Evolutionary conservation across 2,113 vertebrate genomes (phyloP).

Genomic region (Melanerpes formicivorus): DNA sequence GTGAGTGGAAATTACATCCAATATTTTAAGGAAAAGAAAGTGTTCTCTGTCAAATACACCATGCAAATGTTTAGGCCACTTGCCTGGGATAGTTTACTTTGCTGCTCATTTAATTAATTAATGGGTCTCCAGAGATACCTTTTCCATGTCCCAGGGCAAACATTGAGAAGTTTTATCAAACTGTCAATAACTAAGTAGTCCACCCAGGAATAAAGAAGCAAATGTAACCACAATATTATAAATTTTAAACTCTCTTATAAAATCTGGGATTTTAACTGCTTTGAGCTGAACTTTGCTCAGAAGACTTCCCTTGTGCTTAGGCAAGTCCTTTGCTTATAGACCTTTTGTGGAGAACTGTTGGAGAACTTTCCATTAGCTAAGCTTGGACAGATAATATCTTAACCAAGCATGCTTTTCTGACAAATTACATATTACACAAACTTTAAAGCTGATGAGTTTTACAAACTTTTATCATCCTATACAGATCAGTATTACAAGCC

Average conservation of each 20-base stretch:
- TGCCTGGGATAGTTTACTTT: not conserved
- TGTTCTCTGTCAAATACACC: not conserved
- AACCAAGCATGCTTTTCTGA: not conserved
- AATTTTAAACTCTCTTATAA: not conserved
- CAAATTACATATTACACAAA: not conserved
- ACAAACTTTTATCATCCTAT: not conserved
- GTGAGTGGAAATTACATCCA: not conserved
- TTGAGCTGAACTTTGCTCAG: not conserved
- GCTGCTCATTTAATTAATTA: not conserved
- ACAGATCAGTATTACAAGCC: not conserved
- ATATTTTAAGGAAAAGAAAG: not conserved
- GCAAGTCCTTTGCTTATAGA: not conserved
- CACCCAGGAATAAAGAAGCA: not conserved
- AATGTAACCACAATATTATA: not conserved
- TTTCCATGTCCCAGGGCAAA: not conserved
- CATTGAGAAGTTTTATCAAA: slow-evolving; percentile 1
- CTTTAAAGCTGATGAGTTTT: not conserved
- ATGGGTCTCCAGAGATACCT: not conserved
- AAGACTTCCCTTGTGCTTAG: not conserved
- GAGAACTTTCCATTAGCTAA: not conserved
- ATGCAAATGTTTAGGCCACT: not conserved
- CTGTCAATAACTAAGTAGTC: not conserved
- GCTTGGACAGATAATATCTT: not conserved
- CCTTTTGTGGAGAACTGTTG: not conserved
- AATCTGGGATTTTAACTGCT: not conserved